Evolutionary conservation across 2,888 invertebrate genomes (phyloP).

Genomic region (Tinea pellionella): DNA sequence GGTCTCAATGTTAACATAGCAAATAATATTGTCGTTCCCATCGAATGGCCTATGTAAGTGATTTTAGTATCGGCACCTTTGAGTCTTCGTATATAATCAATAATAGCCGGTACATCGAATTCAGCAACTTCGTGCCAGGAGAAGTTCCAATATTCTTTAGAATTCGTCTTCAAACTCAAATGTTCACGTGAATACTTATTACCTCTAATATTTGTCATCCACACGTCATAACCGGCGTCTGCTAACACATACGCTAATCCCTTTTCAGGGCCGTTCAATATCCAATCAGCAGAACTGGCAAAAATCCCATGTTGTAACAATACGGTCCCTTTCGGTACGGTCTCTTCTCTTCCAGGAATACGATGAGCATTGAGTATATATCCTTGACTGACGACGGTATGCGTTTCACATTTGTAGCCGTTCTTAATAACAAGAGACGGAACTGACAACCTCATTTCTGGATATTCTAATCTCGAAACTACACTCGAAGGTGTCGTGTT

Average conservation of each 20-base stretch:
- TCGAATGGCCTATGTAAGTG: constrained; percentile 89
- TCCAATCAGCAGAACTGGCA: constrained; percentile 82
- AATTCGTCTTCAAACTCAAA: constrained; percentile 56
- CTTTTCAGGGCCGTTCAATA: constrained; percentile 75
- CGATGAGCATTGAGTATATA: constrained; percentile 84
- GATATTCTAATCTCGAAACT: constrained; percentile 29
- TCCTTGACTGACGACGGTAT: constrained; percentile 81
- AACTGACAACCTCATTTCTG: constrained; percentile 42
- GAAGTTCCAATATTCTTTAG: constrained; percentile 76
- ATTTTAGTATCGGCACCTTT: constrained; percentile 42
- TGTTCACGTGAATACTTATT: constrained; percentile 80
- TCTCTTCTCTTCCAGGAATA: constrained; percentile 69
- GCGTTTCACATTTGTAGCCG: constrained; percentile 79
- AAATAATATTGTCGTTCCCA: constrained; percentile 85
- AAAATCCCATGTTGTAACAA: constrained; percentile 86
- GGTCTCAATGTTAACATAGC: constrained; percentile 76
- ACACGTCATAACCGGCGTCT: constrained; percentile 79
- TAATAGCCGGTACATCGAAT: constrained; percentile 86
- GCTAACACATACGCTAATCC: constrained; percentile 75
- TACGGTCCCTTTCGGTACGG: constrained; percentile 45
- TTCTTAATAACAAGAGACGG: constrained; percentile 53
- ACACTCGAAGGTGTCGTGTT: neutral
- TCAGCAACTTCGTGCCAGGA: constrained; percentile 92
- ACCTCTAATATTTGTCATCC: constrained; percentile 87
- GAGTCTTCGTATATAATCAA: constrained; percentile 71